A percentile compares a stretch with the other conserved stretches of the same genome.
Evolutionary conservation across 35 echinoderm and acorn worm species (phyloP).

Genomic region (Apostichopus californicus): DNA sequence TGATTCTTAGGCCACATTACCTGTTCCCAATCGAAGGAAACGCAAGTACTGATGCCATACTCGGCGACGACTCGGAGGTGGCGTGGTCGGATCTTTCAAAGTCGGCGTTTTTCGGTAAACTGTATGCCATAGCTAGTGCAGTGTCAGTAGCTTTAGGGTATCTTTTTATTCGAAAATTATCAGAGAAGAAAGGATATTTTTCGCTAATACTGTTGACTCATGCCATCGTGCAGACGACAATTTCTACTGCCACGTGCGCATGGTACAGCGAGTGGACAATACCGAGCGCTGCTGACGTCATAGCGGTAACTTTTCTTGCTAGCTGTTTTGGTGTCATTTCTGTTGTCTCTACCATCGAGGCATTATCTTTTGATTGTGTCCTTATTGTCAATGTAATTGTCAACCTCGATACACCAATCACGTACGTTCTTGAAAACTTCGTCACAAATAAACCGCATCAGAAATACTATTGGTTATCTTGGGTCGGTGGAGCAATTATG

Average conservation of each 20-base stretch:
- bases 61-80: no score
- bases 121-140: neutral
- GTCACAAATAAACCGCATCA: neutral
- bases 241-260: neutral
- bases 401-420: slow-evolving; percentile 12
- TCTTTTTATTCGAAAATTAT: neutral
- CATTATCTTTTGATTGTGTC: neutral
- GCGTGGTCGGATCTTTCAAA: neutral
- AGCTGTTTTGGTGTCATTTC: neutral
- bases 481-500: neutral
- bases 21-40: neutral
- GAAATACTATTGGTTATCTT: slow-evolving; percentile 6
- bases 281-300: neutral
- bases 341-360: neutral
- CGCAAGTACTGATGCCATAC: neutral
- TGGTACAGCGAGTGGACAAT: neutral
- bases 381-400: neutral
- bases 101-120: neutral
- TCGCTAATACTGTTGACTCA: neutral
- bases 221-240: neutral
- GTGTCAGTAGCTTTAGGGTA: neutral
- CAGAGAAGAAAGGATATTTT: neutral
- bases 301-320: neutral
- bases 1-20: neutral
- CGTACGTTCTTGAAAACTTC: neutral